Evolutionary conservation across 2,888 invertebrate species (phyloP), one percentile per base, ranked within the genome.

Genomic region (Tachina lurida): DNA sequence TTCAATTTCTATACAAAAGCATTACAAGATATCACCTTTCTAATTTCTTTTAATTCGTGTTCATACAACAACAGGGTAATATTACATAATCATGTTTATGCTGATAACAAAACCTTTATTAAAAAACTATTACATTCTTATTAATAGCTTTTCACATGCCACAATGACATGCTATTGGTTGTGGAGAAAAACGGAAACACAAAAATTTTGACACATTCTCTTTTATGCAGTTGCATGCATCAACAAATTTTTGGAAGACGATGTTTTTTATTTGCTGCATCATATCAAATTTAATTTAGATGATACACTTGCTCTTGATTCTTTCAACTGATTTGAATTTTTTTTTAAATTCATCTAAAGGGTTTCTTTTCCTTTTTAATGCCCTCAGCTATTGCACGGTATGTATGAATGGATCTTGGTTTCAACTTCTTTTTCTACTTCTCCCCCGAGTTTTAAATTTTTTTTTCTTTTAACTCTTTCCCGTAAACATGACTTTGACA

Each of bases 401-500:
- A 19, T 70, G 65, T 10, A 41, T 60, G 31, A 9, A 19, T 60
- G 31, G 12, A 19, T 49, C 9, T 47, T 8, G 31, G 10, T 31
- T 39, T 43, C 15, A 52, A 76, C 45, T 77, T 52, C 58, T 56
- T 76, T 65, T 49, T 65, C 43, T 63, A 54, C 43, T 19, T 56
- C 47, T 77, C 5, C 7, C 22, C 43, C 41, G 12, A 47, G 17
- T 74, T 41, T 70, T 60, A 31, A 2, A 31, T 31, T 56, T 39
- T 54, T 17, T 10, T 15, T 13, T 22, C n/a, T 31, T 47, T 49
- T n/a, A 13, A 4, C 10, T 17, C 39, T 68, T 75, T 68, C 41
- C 31, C 13, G 60, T 54, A 41, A 76, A 77, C 77, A 75, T 84
- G 77, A 70, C 77, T 84, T 78, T 79, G 73, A 74, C 81, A 77